Percentiles rank a stretch among this genome's conserved stretches.
phyloP scores from a whole-genome alignment of 1,140 invertebrate species.

The Drosophila miranda region DNA sequence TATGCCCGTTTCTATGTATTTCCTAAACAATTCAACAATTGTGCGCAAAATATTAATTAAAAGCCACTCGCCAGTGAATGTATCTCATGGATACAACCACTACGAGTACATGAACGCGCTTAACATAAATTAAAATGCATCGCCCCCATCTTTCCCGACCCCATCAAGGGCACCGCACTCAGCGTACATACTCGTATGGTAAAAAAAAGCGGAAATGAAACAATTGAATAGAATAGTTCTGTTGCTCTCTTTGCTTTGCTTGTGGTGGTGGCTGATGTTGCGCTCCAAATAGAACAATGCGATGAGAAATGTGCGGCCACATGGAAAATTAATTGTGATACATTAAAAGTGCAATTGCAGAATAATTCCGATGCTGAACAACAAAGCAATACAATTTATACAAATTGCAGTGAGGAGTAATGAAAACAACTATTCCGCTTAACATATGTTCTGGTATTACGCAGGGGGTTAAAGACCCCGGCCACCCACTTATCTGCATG shows the following conservation, averaged over 20 bases:
- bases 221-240: constrained; percentile 44
- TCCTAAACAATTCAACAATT: constrained; percentile 65
- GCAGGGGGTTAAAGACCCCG: background rate
- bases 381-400: constrained; percentile 41
- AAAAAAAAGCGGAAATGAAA: constrained; percentile 28
- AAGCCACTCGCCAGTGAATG: constrained; percentile 46
- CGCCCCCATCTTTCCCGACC: background rate
- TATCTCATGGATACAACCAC: constrained; percentile 48
- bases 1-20: constrained; percentile 20
- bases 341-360: constrained; percentile 70
- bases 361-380: constrained; percentile 4
- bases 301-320: constrained; percentile 73
- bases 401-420: constrained; percentile 31
- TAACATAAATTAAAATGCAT: constrained; percentile 72
- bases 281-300: constrained; percentile 48
- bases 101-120: constrained; percentile 76
- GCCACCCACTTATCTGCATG: constrained; percentile 1
- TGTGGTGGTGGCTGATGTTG: too few relatives aligned
- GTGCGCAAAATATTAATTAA: constrained; percentile 71
- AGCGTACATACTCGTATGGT: background rate
- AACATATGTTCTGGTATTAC: constrained; percentile 24
- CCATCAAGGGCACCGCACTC: constrained; percentile 5
- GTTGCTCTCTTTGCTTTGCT: constrained; percentile 3
- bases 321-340: constrained; percentile 74
- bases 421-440: constrained; percentile 9